Evolutionary conservation across 2,888 invertebrate genomes (phyloP).

Genomic region (Eristalis arbustorum): DNA sequence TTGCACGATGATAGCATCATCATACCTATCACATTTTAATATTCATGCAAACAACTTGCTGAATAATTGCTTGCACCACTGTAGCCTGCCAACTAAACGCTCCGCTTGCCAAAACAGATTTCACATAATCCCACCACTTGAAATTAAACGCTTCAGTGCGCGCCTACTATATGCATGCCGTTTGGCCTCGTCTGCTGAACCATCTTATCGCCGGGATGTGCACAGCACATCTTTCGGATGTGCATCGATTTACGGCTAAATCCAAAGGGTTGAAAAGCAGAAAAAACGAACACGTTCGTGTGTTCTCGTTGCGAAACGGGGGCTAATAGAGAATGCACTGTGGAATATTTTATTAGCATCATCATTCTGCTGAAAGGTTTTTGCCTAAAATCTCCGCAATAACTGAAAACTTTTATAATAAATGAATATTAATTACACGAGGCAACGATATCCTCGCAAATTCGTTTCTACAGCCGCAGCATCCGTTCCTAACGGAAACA

Average conservation of each 20-base stretch:
- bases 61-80: neutral
- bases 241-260: conserved; percentile 14
- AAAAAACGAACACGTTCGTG: neutral
- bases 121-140: conserved; percentile 24
- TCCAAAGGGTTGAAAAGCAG: neutral
- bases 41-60: neutral
- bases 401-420: conserved; percentile 26
- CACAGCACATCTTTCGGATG: conserved; percentile 20
- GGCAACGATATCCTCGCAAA: neutral
- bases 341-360: conserved; percentile 18
- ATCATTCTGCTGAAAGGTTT: conserved; percentile 15
- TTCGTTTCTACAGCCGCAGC: neutral
- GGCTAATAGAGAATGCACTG: conserved; percentile 21
- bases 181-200: conserved; percentile 10
- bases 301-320: neutral
- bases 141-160: conserved; percentile 43
- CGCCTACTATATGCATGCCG: conserved; percentile 16
- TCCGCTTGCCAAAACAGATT: conserved; percentile 34
- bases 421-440: conserved; percentile 38
- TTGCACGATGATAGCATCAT: too few relatives aligned
- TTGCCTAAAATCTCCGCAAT: conserved; percentile 10
- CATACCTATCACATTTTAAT: too few relatives aligned
- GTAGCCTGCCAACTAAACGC: neutral
- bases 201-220: conserved; percentile 14
- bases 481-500: neutral